Evolutionary conservation across 2,888 invertebrate genomes (phyloP).

Genomic region (Linnaemya vulpina): DNA sequence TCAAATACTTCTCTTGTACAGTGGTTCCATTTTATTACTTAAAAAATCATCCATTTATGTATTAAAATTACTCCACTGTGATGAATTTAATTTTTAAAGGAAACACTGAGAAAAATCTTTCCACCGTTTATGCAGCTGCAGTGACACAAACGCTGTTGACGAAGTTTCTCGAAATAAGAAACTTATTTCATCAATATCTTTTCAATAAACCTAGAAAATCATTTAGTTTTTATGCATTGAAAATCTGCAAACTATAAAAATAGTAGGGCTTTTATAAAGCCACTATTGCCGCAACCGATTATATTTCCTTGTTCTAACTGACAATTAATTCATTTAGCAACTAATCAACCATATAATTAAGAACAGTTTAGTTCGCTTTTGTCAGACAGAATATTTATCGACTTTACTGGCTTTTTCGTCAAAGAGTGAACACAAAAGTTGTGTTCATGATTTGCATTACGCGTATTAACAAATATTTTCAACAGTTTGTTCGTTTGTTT

Average conservation of each 20-base stretch:
- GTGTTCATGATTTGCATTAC: not conserved
- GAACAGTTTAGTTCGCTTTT: conserved; percentile 4
- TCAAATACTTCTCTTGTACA: too few relatives aligned
- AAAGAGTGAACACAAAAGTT: not conserved
- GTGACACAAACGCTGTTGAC: too few relatives aligned
- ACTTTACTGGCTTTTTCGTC: conserved; percentile 6
- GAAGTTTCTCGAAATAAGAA: too few relatives aligned
- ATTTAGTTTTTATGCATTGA: too few relatives aligned
- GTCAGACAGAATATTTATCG: conserved; percentile 9
- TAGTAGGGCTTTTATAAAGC: not conserved
- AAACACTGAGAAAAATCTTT: too few relatives aligned
- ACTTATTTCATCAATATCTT: too few relatives aligned
- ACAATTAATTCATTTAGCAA: conserved; percentile 33
- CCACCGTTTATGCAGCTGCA: too few relatives aligned
- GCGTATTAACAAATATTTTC: not conserved
- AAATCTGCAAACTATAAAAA: not conserved
- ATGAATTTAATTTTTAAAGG: too few relatives aligned
- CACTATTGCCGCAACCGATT: not conserved
- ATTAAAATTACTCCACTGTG: too few relatives aligned
- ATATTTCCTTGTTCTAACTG: not conserved
- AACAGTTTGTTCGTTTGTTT: conserved; percentile 19
- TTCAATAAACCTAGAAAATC: too few relatives aligned
- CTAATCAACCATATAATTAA: conserved; percentile 42
- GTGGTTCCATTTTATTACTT: too few relatives aligned
- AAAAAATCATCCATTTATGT: too few relatives aligned